Conservation (phyloP, 2,113 vertebrate species). For the Hippocampus mohnikei region DNA sequence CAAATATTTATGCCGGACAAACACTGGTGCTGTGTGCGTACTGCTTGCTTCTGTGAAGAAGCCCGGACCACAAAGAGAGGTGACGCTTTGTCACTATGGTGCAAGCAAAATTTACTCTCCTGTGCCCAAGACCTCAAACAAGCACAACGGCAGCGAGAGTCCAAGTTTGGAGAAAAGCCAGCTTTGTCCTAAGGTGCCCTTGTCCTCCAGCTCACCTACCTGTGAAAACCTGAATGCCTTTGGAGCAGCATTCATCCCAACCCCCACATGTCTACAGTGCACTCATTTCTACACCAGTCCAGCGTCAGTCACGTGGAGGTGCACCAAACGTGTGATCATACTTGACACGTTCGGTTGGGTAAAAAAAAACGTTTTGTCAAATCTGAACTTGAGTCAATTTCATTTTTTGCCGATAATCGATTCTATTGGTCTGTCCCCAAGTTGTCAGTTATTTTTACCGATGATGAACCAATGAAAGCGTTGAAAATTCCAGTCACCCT, state of each 20-base stretch:
- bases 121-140: slow-evolving; percentile 67
- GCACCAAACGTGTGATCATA: background rate
- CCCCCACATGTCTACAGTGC: slow-evolving; percentile 25
- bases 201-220: slow-evolving; percentile 67
- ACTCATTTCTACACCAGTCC: slow-evolving; percentile 18
- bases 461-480: too few relatives aligned
- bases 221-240: slow-evolving; percentile 65
- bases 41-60: slow-evolving; percentile 59
- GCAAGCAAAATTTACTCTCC: slow-evolving; percentile 70
- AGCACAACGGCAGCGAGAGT: slow-evolving; percentile 67
- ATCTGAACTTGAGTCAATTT: too few relatives aligned
- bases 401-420: too few relatives aligned
- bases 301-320: background rate
- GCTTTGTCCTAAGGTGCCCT: slow-evolving; percentile 62
- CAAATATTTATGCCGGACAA: slow-evolving; percentile 79
- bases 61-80: slow-evolving; percentile 71
- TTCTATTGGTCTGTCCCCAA: too few relatives aligned
- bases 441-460: too few relatives aligned
- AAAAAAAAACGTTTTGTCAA: background rate
- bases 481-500: too few relatives aligned
- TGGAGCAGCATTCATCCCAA: slow-evolving; percentile 36
- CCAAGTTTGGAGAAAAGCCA: slow-evolving; percentile 63
- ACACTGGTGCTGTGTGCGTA: slow-evolving; percentile 57
- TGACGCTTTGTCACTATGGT: slow-evolving; percentile 66
- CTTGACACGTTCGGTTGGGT: background rate